A percentile compares a stretch with the other conserved stretches of the same genome.
Evolutionary conservation across 2,797 vertebrate genomes (phyloP).

Genomic region (Chromis chromis): DNA sequence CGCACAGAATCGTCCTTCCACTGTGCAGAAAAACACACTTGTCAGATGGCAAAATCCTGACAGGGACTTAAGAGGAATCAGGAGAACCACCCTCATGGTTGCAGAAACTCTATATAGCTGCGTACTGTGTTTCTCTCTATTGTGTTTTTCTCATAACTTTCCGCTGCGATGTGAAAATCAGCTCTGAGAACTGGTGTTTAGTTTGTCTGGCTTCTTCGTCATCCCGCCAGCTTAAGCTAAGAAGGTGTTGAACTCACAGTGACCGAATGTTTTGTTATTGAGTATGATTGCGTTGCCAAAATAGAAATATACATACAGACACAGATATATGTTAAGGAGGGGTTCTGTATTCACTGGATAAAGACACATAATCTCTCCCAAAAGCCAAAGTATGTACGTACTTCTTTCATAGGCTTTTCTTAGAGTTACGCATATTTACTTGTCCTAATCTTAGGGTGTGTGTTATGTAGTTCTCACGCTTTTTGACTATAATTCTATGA

Average conservation of each 20-base stretch:
- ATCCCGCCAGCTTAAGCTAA: neutral
- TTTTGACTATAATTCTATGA: no score
- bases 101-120: neutral
- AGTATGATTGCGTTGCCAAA: neutral
- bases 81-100: neutral
- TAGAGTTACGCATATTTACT: neutral
- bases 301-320: neutral
- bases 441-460: neutral
- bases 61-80: slow-evolving; percentile 4
- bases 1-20: slow-evolving; percentile 79
- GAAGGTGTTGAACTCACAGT: no score
- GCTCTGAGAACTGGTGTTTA: slow-evolving; percentile 9
- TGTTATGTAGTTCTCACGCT: no score
- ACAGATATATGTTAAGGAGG: neutral
- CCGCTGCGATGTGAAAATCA: slow-evolving; percentile 22
- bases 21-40: slow-evolving; percentile 79
- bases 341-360: neutral
- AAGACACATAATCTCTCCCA: neutral
- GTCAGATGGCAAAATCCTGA: slow-evolving; percentile 27
- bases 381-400: neutral
- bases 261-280: neutral
- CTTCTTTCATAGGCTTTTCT: neutral
- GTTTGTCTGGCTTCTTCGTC: neutral
- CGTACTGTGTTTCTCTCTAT: neutral
- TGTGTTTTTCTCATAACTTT: neutral